A percentile compares a stretch with the other conserved stretches of the same genome.
Evolutionary conservation across 2,113 vertebrate species (phyloP).

Genomic region (Lasiurus borealis): DNA sequence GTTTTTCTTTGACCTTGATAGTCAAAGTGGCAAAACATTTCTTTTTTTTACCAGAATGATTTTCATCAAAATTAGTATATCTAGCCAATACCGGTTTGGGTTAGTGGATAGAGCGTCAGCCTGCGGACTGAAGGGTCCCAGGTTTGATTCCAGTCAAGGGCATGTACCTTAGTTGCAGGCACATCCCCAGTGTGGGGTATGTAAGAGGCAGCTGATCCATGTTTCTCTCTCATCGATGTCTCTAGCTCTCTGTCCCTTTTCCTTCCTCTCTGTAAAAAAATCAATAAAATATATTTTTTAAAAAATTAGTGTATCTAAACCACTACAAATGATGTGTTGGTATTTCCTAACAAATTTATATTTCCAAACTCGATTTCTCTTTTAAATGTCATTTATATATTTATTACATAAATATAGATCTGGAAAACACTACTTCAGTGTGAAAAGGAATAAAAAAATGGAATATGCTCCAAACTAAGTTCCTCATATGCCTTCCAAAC

Average conservation of each 20-base stretch:
- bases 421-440: neutral
- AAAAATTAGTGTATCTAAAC: neutral
- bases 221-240: no score
- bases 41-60: no score
- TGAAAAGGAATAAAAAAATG: conserved; percentile 19
- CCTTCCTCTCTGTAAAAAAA: no score
- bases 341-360: neutral
- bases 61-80: neutral
- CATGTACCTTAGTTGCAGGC: no score
- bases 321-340: neutral
- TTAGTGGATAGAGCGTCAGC: no score
- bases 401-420: neutral
- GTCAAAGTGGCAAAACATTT: no score
- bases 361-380: conserved; percentile 4
- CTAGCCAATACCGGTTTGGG: neutral
- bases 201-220: no score
- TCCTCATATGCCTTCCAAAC: neutral
- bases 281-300: no score
- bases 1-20: neutral
- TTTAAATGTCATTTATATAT: neutral
- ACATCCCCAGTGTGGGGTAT: no score
- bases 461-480: neutral
- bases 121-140: no score
- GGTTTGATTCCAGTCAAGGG: no score
- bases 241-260: no score